These are phyloP conservation scores for Dromaius novaehollandiae DNA, from an alignment of 2,113 vertebrate species.

Conservation along the genomic window DNA sequence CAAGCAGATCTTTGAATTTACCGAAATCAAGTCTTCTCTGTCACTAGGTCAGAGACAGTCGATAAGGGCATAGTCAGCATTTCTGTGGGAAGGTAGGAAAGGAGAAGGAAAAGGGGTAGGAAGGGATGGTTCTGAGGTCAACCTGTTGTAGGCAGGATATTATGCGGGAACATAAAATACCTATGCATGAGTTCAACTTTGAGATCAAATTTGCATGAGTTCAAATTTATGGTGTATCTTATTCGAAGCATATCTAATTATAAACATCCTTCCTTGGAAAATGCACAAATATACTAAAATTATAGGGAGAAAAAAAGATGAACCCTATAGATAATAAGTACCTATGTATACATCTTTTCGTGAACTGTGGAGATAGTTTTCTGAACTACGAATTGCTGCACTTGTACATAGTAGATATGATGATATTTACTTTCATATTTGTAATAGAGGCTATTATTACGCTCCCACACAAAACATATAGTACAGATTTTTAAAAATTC, in stretches of 20 bases:
- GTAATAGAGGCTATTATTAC: not conserved
- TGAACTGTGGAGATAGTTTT: not conserved
- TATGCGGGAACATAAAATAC: not conserved
- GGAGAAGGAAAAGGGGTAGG: not conserved
- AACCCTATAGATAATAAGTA: not conserved
- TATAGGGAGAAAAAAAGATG: not conserved
- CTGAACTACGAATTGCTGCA: not conserved
- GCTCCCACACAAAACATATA: not conserved
- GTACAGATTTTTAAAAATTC: not conserved
- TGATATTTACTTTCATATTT: not conserved
- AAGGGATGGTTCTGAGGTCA: not conserved
- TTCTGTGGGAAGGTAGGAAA: not conserved
- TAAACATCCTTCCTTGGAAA: not conserved
- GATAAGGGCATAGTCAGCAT: not conserved
- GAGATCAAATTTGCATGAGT: not conserved
- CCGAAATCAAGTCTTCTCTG: not conserved
- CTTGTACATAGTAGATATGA: not conserved
- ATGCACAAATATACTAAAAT: not conserved
- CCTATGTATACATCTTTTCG: not conserved
- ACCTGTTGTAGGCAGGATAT: not conserved
- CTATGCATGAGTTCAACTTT: not conserved
- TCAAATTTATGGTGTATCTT: not conserved
- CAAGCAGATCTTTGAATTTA: not conserved
- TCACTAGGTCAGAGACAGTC: not conserved
- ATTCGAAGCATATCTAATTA: not conserved